Evolutionary conservation across 1,140 invertebrate genomes (phyloP), one percentile per base, ranked within the genome.

Genomic region (Penaeus chinensis): DNA sequence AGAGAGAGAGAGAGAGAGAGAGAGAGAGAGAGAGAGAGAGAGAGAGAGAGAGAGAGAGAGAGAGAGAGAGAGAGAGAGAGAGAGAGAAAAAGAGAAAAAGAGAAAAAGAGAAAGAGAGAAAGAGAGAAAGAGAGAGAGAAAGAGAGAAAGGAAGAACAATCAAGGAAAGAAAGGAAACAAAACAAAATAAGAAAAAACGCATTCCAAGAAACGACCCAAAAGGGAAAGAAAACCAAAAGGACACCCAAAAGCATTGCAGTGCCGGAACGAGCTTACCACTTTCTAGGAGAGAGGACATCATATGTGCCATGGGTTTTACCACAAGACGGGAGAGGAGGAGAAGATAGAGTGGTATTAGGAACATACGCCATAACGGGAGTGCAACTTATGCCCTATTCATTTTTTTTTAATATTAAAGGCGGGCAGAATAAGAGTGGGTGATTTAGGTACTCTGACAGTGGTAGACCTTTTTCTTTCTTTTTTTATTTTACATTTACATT

Each of bases 271-370:
- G 85, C 85, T 87, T 87, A 87, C 85, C 85, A 87, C 85, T 87
- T 87, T 87, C 85, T 87, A 87, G 85, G 80, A 87, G 85, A 87
- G 85, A 87, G 85, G 85, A 87, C 85, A 87, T 87, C 85, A 87
- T 87, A 87, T 84, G 85, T 87, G 85, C 85, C 85, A 87, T 87
- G 84, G 85, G 85, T 82, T 87, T 87, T 87, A 87, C 85, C 85
- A 87, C 85, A 87, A 87, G 85, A 87, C 65, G 85, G 85, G 85
- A 87, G 85, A 87, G 83, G 83, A 87, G 84, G 79, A 85, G 85
- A 87, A 87, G 85, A 87, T 63, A 87, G 85, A 87, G 85, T 87
- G 85, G 79, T 87, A 87, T 87, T 87, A 87, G 85, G 85, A 87
- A 87, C 85, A 87, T 87, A 87, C 69, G 85, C 85, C 85, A 87